phyloP scores from a whole-genome alignment of 2,113 vertebrate species.

The Chloroceryle aenea region DNA sequence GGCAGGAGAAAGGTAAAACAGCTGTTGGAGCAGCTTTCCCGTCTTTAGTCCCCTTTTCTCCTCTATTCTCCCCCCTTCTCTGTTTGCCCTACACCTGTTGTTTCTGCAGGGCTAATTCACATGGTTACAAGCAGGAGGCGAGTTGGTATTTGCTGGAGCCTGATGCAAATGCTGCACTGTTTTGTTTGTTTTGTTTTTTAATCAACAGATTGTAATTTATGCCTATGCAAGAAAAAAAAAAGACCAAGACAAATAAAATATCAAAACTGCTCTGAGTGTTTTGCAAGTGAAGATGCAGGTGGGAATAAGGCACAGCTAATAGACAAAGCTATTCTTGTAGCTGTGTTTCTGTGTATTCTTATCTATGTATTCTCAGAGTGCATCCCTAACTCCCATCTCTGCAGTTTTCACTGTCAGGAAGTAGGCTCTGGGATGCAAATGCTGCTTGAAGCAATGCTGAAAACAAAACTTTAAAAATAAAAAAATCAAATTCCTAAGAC shows the following conservation, averaged over 20 bases:
- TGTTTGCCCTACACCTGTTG: neutral
- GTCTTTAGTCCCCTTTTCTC: neutral
- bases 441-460: neutral
- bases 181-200: conserved; percentile 68
- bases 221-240: conserved; percentile 78
- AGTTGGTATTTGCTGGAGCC: conserved; percentile 33
- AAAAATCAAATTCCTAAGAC: neutral
- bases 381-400: neutral
- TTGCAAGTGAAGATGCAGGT: neutral
- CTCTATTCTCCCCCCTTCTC: neutral
- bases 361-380: neutral
- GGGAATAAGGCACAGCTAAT: neutral
- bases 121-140: neutral
- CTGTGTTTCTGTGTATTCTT: neutral
- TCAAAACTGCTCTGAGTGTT: neutral
- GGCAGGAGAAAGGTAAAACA: neutral
- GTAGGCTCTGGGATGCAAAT: neutral
- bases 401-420: neutral
- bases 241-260: conserved; percentile 69
- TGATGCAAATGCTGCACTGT: conserved; percentile 78
- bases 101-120: no score
- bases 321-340: neutral
- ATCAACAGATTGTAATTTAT: conserved; percentile 79
- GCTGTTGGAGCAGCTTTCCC: neutral
- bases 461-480: neutral